Conservation (phyloP, 2,797 vertebrate genomes). For the Eutrigla gurnardus region DNA sequence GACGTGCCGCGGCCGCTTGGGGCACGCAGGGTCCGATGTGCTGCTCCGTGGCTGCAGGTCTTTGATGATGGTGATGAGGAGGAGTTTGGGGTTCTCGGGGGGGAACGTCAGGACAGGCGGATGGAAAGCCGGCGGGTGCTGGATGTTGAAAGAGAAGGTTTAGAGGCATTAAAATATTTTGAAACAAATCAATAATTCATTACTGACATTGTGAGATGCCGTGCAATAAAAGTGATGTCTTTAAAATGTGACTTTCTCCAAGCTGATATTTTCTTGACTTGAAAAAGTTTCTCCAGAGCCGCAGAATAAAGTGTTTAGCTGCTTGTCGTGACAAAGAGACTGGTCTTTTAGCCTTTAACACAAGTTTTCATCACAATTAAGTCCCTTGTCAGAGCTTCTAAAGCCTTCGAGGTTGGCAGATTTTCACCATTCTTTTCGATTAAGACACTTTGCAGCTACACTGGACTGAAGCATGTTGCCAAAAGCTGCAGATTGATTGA, state of each 20-base stretch:
- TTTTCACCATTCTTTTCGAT: no score
- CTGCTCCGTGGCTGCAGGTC: accelerated
- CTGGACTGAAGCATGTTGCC: no score
- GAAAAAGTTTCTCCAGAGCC: neutral
- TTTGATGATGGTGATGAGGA: slow-evolving; percentile 1
- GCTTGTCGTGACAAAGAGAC: neutral
- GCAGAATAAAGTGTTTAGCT: no score
- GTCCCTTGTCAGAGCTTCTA: neutral
- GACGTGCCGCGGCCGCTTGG: accelerated
- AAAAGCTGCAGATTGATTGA: no score
- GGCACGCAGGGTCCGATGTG: neutral
- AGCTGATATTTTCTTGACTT: no score
- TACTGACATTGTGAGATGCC: neutral
- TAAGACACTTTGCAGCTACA: no score
- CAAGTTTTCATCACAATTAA: neutral
- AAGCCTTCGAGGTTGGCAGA: no score
- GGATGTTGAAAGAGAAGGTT: slow-evolving; percentile 2
- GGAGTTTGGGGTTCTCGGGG: slow-evolving; percentile 27
- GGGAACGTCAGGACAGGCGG: neutral
- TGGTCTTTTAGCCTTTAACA: neutral
- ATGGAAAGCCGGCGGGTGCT: slow-evolving; percentile 36
- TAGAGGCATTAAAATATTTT: slow-evolving; percentile 3
- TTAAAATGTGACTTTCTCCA: no score
- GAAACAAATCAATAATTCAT: neutral
- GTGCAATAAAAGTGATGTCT: no score